Evolutionary conservation across 2,797 vertebrate species (phyloP), one percentile per base, ranked within the genome.

Genomic region (Ispidina picta): DNA sequence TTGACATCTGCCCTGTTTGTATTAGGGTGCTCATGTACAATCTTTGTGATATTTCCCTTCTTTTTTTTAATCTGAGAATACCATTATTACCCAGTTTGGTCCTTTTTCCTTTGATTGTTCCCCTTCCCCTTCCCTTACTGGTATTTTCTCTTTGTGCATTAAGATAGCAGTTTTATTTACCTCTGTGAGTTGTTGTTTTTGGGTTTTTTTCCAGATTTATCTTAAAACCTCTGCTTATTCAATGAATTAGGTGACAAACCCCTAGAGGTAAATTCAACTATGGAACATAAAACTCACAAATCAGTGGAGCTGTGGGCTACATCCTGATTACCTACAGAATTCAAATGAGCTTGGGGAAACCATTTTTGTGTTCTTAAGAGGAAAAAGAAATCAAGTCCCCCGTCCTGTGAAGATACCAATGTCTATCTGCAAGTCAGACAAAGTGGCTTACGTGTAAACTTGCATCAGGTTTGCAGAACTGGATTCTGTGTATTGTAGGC

Each of bases 171-270:
- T 48, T 89, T 75, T 89, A 52, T 93, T 91, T 92, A 76, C 60
- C 73, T 31, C 55, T 26, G 46, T 87, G 33, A 71, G 44, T 44
- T 19, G 44, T 44, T 44, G 43, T 44, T 18, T 44, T 44, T 6
- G 12, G 10, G 7, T 26, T 86, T 87, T 65, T 74, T 46, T 9
- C 44, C 37, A 63, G 59, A 77, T 75, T 85, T 81, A 74, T 81
- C 51, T 89, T 87, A 79, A 89, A 75, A 77, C 87, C 20, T 94
- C 73, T 91, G 77, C 66, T 92, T 86, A 65, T 63, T 75, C 88
- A 93, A 35, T 91, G 83, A 96, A 97, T 95, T 96, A 96, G 88
- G 90, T 90, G 84, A 94, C 92, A 96, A 94, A 86, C 39, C 85
- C 60, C 68, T 86, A 33, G 75, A 92, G 93, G 77, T 95, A 93